A percentile compares a stretch with the other conserved stretches of the same genome.
These are phyloP conservation scores for Rutpela maculata DNA, from an alignment of 2,888 invertebrate genomes.

Conservation along the genomic window DNA sequence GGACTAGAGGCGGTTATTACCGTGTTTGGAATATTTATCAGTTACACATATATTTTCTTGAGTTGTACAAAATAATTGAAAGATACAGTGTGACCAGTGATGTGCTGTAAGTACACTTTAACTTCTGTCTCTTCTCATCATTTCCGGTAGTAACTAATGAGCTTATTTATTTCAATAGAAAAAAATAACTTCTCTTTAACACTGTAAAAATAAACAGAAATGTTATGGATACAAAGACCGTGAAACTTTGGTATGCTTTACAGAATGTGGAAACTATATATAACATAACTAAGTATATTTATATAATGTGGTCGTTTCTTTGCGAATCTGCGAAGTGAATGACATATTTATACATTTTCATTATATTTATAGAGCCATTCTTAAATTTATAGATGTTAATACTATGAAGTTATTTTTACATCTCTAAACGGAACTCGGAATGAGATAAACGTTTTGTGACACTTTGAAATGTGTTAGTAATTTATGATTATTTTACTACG, in stretches of 20 bases:
- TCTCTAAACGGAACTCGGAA: background rate
- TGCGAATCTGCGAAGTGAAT: background rate
- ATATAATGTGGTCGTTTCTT: background rate
- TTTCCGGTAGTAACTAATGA: background rate
- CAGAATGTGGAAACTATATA: background rate
- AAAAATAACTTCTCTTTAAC: background rate
- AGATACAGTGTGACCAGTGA: too few relatives aligned
- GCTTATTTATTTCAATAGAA: background rate
- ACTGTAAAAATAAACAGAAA: background rate
- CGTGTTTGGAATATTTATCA: too few relatives aligned
- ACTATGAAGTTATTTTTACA: background rate
- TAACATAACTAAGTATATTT: background rate
- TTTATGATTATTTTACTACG: background rate
- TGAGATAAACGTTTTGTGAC: background rate
- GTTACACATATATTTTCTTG: too few relatives aligned
- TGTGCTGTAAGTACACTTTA: too few relatives aligned
- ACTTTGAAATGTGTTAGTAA: background rate
- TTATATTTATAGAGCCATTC: background rate
- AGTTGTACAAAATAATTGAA: too few relatives aligned
- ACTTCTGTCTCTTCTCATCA: too few relatives aligned
- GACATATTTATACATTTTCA: background rate
- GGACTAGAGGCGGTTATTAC: too few relatives aligned
- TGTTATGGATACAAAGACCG: background rate
- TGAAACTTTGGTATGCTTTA: background rate
- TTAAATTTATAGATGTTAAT: background rate